These are phyloP conservation scores for Ptilorrhoa leucosticta DNA, from an alignment of 2,113 vertebrate species.

Conservation along the genomic window DNA sequence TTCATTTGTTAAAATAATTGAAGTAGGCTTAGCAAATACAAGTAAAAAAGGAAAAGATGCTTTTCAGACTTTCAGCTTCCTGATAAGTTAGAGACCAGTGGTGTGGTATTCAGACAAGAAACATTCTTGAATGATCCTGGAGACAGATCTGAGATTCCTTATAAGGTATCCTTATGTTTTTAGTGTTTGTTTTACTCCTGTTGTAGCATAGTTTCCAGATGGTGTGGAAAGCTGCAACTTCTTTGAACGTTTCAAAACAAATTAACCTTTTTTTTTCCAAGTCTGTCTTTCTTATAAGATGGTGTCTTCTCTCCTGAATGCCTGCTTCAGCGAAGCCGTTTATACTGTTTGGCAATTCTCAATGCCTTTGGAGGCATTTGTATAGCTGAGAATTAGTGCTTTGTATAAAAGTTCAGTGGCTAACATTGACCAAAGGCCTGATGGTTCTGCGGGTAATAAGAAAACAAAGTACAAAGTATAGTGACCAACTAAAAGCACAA, in stretches of 20 bases:
- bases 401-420: background rate
- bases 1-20: background rate
- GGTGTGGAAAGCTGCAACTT: background rate
- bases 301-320: background rate
- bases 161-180: slow-evolving; percentile 41
- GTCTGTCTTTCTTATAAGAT: background rate
- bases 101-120: background rate
- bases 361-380: background rate
- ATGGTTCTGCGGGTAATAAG: background rate
- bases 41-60: background rate
- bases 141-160: slow-evolving; percentile 31
- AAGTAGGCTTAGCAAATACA: background rate
- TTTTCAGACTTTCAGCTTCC: background rate
- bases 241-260: background rate
- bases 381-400: background rate
- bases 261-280: background rate
- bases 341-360: background rate
- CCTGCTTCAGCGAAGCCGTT: background rate
- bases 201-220: background rate
- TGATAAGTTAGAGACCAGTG: background rate
- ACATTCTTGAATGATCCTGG: background rate
- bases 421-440: background rate
- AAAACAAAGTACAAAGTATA: background rate
- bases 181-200: slow-evolving; percentile 7
- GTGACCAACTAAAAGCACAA: background rate